These are phyloP conservation scores for Caprella mutica DNA, from an alignment of 2,888 invertebrate species.

Conservation along the genomic window DNA sequence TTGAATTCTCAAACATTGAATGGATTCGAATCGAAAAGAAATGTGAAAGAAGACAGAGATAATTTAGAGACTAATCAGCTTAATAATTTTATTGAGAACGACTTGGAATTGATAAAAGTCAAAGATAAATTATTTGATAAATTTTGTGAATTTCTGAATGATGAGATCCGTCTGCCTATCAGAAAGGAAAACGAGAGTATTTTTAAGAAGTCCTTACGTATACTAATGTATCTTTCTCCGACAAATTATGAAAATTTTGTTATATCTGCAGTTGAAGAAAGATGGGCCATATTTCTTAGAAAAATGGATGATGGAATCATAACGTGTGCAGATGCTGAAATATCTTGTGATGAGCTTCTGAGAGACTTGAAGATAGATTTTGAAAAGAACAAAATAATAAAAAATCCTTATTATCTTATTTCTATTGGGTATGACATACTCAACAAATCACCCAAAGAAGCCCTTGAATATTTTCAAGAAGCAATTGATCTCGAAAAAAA, in stretches of 20 bases:
- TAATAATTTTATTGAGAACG: neutral
- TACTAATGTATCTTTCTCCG: neutral
- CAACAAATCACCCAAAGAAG: neutral
- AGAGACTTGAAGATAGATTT: neutral
- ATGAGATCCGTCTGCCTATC: neutral
- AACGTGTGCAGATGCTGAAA: neutral
- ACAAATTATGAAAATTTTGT: neutral
- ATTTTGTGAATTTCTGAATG: neutral
- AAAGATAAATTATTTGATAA: neutral
- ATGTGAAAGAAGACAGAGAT: neutral
- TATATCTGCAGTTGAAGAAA: neutral
- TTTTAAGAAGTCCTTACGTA: neutral
- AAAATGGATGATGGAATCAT: neutral
- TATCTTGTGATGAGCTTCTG: neutral
- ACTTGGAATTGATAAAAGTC: neutral
- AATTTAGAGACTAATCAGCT: neutral
- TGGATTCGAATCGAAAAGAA: neutral
- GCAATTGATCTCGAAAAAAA: neutral
- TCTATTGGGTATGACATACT: neutral
- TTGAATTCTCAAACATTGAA: neutral
- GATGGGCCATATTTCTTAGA: neutral
- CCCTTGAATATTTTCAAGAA: neutral
- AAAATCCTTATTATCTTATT: neutral
- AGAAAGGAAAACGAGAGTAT: neutral
- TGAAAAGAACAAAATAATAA: neutral